A percentile compares a stretch with the other conserved stretches of the same genome.
Conservation (phyloP, 2,113 vertebrate species). For the Cyanoderma ruficeps region DNA sequence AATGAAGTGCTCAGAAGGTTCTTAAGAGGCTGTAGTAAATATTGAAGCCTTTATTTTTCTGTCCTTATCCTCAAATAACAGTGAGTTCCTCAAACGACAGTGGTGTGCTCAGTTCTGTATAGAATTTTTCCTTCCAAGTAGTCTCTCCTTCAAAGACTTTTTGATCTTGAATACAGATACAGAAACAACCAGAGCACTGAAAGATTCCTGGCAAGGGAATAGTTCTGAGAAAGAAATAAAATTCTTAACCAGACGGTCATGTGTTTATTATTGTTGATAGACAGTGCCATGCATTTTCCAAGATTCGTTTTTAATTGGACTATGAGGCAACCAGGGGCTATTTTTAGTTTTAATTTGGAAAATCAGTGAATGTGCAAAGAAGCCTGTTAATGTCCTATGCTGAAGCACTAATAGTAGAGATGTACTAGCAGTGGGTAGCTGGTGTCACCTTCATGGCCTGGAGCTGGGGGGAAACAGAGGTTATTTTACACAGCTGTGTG, state of each 20-base stretch:
- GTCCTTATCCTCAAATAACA: not conserved
- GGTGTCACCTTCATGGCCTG: not conserved
- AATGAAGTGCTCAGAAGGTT: not conserved
- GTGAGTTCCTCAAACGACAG: not conserved
- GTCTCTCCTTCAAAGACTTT: not conserved
- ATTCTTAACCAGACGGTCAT: not conserved
- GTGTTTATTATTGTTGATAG: conserved; percentile 6
- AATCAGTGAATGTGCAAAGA: not conserved
- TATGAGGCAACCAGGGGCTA: not conserved
- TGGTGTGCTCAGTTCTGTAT: not conserved
- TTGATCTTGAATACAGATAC: not conserved
- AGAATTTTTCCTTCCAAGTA: not conserved
- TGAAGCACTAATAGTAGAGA: not conserved
- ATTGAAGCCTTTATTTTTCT: not conserved
- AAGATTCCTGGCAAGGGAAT: conserved; percentile 1
- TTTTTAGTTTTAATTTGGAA: conserved; percentile 34
- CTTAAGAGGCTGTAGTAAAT: not conserved
- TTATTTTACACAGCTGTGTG: not conserved
- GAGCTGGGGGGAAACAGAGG: not conserved
- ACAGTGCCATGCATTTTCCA: not conserved
- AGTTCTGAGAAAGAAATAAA: not conserved
- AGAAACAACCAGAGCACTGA: not conserved
- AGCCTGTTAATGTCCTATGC: not conserved
- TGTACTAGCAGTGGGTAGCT: not conserved
- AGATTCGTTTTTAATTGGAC: not conserved